Conservation (phyloP, 2,888 invertebrate genomes). For the Hylaea fasciaria region DNA sequence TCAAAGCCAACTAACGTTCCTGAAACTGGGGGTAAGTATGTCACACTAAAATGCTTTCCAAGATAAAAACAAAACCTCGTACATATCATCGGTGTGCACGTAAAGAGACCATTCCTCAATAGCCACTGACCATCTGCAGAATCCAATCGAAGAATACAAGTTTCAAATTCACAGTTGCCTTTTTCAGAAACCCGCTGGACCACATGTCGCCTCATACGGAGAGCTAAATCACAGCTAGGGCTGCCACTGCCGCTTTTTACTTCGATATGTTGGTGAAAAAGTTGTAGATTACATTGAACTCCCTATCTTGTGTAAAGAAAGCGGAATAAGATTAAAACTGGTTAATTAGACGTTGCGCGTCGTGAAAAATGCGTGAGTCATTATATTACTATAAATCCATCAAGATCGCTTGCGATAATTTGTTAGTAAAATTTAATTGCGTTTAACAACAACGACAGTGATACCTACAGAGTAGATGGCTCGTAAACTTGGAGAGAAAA, state of each 20-base stretch:
- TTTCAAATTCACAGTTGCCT: constrained; percentile 33
- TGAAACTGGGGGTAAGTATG: too few relatives aligned
- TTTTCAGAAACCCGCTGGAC: constrained; percentile 24
- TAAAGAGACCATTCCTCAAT: neutral
- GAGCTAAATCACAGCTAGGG: constrained; percentile 35
- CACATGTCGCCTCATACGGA: constrained; percentile 37
- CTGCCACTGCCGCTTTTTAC: constrained; percentile 19
- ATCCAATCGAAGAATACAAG: constrained; percentile 24
- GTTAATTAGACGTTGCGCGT: constrained; percentile 20
- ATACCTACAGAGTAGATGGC: too few relatives aligned
- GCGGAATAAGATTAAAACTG: constrained; percentile 20
- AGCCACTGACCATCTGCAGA: constrained; percentile 11
- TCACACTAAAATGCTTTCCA: too few relatives aligned
- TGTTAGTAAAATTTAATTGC: neutral
- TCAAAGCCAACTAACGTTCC: too few relatives aligned
- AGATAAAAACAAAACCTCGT: neutral
- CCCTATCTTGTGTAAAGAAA: constrained; percentile 16
- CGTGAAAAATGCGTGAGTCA: constrained; percentile 1
- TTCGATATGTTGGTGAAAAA: constrained; percentile 9
- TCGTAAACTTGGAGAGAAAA: too few relatives aligned
- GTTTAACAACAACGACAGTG: too few relatives aligned
- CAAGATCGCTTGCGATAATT: neutral
- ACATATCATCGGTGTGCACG: neutral
- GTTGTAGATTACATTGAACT: constrained; percentile 20
- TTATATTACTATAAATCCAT: neutral